Conservation (phyloP, 2,888 invertebrate genomes). For the Chymomyza amoena region DNA sequence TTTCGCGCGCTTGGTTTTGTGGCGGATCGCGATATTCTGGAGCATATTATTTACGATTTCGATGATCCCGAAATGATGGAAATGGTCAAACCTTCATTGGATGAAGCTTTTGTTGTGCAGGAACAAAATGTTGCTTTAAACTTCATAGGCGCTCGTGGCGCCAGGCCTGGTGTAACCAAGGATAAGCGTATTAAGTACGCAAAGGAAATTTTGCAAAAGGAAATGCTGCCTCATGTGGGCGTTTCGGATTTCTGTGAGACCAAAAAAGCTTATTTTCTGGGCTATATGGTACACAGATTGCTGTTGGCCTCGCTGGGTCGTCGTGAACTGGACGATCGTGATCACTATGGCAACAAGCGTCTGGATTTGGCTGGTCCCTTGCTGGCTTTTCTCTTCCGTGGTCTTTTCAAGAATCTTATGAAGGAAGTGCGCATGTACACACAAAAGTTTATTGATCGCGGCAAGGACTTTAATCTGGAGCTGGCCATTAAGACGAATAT, state of each 20-base stretch:
- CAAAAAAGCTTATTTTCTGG: constrained; percentile 98
- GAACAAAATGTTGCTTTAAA: constrained; percentile 99
- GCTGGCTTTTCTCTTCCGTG: constrained; percentile 97
- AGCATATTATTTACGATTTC: constrained; percentile 99
- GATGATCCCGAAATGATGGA: constrained; percentile 99
- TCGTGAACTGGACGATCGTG: constrained; percentile 98
- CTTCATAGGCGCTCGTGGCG: constrained; percentile 98
- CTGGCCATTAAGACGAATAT: constrained; percentile 94
- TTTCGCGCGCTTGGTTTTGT: constrained; percentile 99
- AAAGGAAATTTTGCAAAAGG: constrained; percentile 98
- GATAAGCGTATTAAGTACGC: constrained; percentile 99
- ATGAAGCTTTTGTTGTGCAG: constrained; percentile 99
- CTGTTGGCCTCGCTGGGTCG: constrained; percentile 95
- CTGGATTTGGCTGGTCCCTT: constrained; percentile 98
- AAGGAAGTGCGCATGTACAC: constrained; percentile 99
- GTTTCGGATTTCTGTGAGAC: constrained; percentile 99
- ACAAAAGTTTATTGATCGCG: constrained; percentile 98
- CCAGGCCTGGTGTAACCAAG: constrained; percentile 98
- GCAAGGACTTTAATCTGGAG: constrained; percentile 99
- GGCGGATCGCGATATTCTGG: constrained; percentile 98
- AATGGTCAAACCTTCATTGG: constrained; percentile 99
- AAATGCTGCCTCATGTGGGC: constrained; percentile 99
- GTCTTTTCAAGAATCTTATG: constrained; percentile 95
- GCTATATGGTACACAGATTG: constrained; percentile 99
- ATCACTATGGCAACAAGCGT: constrained; percentile 99